Conservation (phyloP, 2,888 invertebrate genomes). For the Drosophila anceps region DNA sequence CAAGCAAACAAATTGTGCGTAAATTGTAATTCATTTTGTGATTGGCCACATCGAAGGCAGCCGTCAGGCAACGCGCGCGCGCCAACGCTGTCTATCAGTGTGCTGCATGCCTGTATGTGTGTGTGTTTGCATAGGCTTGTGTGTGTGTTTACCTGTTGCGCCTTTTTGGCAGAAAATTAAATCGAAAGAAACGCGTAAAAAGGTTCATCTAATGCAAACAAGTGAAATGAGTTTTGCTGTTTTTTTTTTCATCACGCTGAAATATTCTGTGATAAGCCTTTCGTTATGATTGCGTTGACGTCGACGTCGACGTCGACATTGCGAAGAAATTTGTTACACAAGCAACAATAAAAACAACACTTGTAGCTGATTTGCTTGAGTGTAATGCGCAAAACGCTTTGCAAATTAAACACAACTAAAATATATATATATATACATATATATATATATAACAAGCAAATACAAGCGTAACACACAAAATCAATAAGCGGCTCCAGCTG, state of each 20-base stretch:
- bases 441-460: constrained; percentile 7
- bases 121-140: constrained; percentile 14
- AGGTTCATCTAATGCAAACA: constrained; percentile 21
- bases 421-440: too few species aligned
- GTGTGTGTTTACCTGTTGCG: constrained; percentile 62
- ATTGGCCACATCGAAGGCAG: constrained; percentile 17
- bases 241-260: constrained; percentile 22
- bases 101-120: constrained; percentile 16
- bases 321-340: constrained; percentile 50
- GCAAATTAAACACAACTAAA: constrained; percentile 14
- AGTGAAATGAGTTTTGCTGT: constrained; percentile 8
- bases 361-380: constrained; percentile 23
- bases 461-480: constrained; percentile 34
- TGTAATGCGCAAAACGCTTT: constrained; percentile 50
- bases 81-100: constrained; percentile 49
- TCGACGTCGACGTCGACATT: constrained; percentile 9
- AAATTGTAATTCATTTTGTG: constrained; percentile 30
- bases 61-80: constrained; percentile 54
- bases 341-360: constrained; percentile 23
- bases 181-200: constrained; percentile 25
- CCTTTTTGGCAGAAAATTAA: constrained; percentile 45
- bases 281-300: constrained; percentile 48
- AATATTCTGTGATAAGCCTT: constrained; percentile 65
- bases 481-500: constrained; percentile 57
- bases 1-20: constrained; percentile 31